phyloP scores from a whole-genome alignment of 1,140 invertebrate species.

The Dinoponera quadriceps region DNA sequence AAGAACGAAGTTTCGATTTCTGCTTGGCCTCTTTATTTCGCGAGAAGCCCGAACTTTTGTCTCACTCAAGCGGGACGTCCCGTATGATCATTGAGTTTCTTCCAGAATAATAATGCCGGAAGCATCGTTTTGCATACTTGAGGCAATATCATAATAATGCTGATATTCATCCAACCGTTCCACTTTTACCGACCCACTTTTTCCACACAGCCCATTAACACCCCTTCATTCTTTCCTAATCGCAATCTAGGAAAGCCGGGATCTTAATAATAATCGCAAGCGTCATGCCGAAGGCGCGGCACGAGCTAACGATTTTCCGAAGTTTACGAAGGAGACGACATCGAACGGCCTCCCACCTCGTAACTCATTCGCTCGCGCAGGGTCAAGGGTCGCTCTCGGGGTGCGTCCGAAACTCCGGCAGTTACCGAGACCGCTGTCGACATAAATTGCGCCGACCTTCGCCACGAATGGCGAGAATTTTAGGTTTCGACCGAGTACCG shows the following conservation, averaged over 20 bases:
- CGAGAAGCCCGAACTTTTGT: no score
- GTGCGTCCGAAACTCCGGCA: conserved; percentile 64
- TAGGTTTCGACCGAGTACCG: conserved; percentile 60
- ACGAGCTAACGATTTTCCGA: conserved; percentile 55
- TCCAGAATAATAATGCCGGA: no score
- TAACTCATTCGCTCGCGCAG: conserved; percentile 52
- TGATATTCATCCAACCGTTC: no score
- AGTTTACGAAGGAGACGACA: conserved; percentile 54
- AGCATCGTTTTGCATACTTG: no score
- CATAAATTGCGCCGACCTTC: conserved; percentile 63
- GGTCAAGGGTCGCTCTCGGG: conserved; percentile 51
- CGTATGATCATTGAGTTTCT: no score
- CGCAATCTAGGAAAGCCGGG: neutral
- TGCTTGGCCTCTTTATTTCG: no score
- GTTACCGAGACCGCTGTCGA: conserved; percentile 64
- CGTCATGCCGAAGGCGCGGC: neutral
- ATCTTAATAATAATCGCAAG: neutral
- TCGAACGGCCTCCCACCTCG: conserved; percentile 50
- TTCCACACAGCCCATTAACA: no score
- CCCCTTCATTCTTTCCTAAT: neutral
- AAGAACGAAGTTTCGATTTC: no score
- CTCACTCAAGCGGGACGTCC: no score
- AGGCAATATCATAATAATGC: no score
- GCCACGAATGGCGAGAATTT: conserved; percentile 51
- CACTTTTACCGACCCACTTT: neutral